Evolutionary conservation across 2,113 vertebrate genomes (phyloP).

Genomic region (Entelurus aequoreus): DNA sequence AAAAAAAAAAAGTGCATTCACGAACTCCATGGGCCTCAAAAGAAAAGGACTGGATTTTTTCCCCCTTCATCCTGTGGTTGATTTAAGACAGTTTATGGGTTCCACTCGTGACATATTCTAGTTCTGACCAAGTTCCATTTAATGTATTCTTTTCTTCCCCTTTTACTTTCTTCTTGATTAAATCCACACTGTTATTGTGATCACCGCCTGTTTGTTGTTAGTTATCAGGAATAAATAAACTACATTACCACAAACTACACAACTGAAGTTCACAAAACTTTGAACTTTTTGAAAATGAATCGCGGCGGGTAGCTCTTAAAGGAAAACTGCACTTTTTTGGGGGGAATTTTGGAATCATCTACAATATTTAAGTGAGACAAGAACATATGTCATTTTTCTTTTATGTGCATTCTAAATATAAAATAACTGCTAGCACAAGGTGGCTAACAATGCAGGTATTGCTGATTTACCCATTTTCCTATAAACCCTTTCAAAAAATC

Average conservation of each 20-base stretch:
- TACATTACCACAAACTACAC: not conserved
- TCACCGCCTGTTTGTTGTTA: not conserved
- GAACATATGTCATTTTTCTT: no score
- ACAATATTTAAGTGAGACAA: no score
- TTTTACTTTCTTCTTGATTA: not conserved
- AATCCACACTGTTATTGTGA: not conserved
- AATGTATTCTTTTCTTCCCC: constrained; percentile 2
- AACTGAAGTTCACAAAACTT: not conserved
- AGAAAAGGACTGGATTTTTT: constrained; percentile 25
- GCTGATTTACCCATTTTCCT: no score
- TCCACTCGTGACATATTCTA: constrained; percentile 24
- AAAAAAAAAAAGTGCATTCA: constrained; percentile 47
- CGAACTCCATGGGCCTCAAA: constrained; percentile 38
- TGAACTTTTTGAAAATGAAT: not conserved
- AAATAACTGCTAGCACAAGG: no score
- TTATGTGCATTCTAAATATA: no score
- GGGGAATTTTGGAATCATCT: no score
- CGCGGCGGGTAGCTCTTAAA: no score
- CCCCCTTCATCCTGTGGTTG: constrained; percentile 33
- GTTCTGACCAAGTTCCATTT: constrained; percentile 1
- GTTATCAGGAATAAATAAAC: not conserved
- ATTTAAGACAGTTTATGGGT: constrained; percentile 18
- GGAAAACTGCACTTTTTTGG: no score
- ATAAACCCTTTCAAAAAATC: no score
- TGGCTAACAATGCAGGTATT: no score